These are phyloP conservation scores for Paralichthys olivaceus DNA, from an alignment of 2,113 vertebrate genomes.

Conservation along the genomic window DNA sequence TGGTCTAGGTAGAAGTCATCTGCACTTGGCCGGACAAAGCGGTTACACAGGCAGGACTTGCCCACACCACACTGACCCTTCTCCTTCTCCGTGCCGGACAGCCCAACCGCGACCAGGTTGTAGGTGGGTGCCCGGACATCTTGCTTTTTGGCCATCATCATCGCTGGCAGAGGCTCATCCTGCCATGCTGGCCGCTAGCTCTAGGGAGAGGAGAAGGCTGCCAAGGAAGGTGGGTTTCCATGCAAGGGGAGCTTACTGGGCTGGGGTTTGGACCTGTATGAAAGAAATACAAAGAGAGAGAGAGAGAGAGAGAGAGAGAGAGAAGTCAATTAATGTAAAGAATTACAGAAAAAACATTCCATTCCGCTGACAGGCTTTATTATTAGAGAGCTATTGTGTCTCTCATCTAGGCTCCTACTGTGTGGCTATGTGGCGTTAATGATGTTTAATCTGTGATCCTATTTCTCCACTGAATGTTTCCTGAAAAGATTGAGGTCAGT, in stretches of 20 bases:
- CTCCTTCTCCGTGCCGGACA: conserved; percentile 98
- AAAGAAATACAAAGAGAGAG: conserved; percentile 37
- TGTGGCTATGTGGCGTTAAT: conserved; percentile 50
- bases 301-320: conserved; percentile 25
- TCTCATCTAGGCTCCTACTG: conserved; percentile 42
- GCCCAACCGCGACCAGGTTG: conserved; percentile 94
- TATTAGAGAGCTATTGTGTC: conserved; percentile 42
- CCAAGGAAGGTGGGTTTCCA: conserved; percentile 73
- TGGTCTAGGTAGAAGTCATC: conserved; percentile 97
- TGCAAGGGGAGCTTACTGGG: conserved; percentile 71
- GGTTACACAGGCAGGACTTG: conserved; percentile 97
- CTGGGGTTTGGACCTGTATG: conserved; percentile 62
- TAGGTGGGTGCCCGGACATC: conserved; percentile 95
- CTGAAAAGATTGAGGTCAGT: conserved; percentile 73
- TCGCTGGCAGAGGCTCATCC: conserved; percentile 87
- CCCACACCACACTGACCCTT: conserved; percentile 97
- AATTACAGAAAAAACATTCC: conserved; percentile 33
- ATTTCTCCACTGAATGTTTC: conserved; percentile 65
- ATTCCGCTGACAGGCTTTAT: conserved; percentile 39
- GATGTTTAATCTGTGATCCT: conserved; percentile 68
- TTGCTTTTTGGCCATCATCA: conserved; percentile 99
- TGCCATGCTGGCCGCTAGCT: conserved; percentile 83
- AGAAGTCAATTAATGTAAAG: conserved; percentile 43
- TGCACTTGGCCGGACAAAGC: conserved; percentile 93
- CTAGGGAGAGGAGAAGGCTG: conserved; percentile 70